Percentiles rank a stretch among this genome's conserved stretches.
phyloP scores from a whole-genome alignment of 2,888 invertebrate species.

The Encarsia formosa region DNA sequence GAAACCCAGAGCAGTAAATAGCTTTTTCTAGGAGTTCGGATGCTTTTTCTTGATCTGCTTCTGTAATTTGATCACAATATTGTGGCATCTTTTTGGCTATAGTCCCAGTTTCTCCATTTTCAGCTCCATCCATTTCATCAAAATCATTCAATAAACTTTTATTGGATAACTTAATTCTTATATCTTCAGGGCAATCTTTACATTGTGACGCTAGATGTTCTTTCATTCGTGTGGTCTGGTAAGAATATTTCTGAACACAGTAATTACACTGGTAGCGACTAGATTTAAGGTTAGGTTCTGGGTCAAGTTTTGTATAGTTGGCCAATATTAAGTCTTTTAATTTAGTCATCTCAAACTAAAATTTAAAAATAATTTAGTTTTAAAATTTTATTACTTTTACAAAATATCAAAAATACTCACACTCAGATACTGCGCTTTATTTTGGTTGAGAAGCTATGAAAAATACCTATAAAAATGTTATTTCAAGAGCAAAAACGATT shows the following conservation, averaged over 20 bases:
- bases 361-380: too few relatives aligned
- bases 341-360: background rate
- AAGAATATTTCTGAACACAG: background rate
- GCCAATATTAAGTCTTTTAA: background rate
- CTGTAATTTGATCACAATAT: slow-evolving; percentile 8
- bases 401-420: too few relatives aligned
- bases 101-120: background rate
- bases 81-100: background rate
- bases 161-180: background rate
- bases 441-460: too few relatives aligned
- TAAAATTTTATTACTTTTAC: too few relatives aligned
- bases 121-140: background rate
- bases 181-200: background rate
- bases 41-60: slow-evolving; percentile 13
- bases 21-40: slow-evolving; percentile 13
- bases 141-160: background rate
- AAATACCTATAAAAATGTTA: too few relatives aligned
- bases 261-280: background rate
- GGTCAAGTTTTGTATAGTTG: background rate
- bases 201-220: background rate
- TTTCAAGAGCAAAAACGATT: too few relatives aligned
- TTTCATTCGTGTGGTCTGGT: background rate
- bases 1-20: slow-evolving; percentile 14
- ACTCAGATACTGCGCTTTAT: too few relatives aligned
- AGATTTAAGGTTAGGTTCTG: background rate